A percentile compares a stretch with the other conserved stretches of the same genome.
These are phyloP conservation scores for Ibidorhyncha struthersii DNA, from an alignment of 2,113 vertebrate genomes.

Conservation along the genomic window DNA sequence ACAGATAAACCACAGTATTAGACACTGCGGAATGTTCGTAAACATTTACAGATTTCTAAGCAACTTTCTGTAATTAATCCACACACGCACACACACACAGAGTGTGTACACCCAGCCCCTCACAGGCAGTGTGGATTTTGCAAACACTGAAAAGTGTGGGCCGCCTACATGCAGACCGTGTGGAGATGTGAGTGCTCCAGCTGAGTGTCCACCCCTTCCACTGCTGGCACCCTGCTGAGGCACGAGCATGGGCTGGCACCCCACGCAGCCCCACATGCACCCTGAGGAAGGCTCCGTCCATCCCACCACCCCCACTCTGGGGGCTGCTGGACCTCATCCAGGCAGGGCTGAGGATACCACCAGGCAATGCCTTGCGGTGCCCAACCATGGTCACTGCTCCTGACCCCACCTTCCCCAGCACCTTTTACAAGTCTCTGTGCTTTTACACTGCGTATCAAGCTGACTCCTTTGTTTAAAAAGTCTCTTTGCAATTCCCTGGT, in stretches of 20 bases:
- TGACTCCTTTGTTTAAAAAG: background rate
- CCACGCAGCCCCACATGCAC: too few species aligned
- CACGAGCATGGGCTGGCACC: too few species aligned
- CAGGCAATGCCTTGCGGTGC: rapidly evolving
- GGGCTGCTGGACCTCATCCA: background rate
- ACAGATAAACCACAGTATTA: background rate
- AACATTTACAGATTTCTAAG: background rate
- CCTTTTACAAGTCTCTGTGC: background rate
- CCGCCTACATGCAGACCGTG: background rate
- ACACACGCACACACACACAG: too few species aligned
- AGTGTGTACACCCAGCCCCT: background rate
- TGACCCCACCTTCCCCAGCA: background rate
- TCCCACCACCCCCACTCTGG: background rate
- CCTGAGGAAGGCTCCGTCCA: rapidly evolving
- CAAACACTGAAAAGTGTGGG: background rate
- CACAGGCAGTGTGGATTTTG: background rate
- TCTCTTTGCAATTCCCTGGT: background rate
- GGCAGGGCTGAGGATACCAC: background rate
- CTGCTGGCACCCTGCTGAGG: background rate
- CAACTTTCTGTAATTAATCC: background rate
- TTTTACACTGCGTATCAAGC: background rate
- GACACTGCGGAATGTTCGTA: background rate
- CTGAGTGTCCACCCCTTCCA: background rate
- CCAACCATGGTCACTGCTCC: background rate
- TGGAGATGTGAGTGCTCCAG: background rate